Percentiles rank a stretch among this genome's conserved stretches.
phyloP scores from a whole-genome alignment of 2,113 vertebrate genomes.

The Pampusana beccarii region DNA sequence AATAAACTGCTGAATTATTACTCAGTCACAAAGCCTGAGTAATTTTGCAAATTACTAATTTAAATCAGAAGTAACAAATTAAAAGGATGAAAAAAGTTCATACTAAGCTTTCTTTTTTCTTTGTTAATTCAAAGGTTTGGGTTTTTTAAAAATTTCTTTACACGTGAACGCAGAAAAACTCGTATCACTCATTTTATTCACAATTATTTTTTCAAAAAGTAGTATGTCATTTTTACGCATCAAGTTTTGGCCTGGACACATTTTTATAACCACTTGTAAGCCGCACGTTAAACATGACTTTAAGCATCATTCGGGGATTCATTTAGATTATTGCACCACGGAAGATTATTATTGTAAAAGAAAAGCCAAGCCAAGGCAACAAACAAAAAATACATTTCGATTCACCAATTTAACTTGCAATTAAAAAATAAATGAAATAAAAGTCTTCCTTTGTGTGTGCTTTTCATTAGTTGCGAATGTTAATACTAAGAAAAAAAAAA shows the following conservation, averaged over 20 bases:
- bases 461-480: neutral
- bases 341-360: neutral
- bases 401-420: conserved; percentile 5
- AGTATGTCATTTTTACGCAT: neutral
- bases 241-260: neutral
- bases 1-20: neutral
- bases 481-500: neutral
- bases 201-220: neutral
- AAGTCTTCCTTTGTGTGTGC: neutral
- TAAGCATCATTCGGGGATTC: neutral
- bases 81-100: neutral
- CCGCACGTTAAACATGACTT: neutral
- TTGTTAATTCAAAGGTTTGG: neutral
- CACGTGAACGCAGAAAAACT: neutral
- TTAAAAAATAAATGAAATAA: neutral
- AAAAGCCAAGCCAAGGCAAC: neutral
- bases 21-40: neutral
- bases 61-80: neutral
- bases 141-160: neutral
- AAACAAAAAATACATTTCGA: conserved; percentile 10
- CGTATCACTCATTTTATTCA: neutral
- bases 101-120: neutral
- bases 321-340: neutral
- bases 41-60: neutral
- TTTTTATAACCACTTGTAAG: neutral